Conservation (phyloP, 2,888 invertebrate species). For the Cephonodes hylas region DNA sequence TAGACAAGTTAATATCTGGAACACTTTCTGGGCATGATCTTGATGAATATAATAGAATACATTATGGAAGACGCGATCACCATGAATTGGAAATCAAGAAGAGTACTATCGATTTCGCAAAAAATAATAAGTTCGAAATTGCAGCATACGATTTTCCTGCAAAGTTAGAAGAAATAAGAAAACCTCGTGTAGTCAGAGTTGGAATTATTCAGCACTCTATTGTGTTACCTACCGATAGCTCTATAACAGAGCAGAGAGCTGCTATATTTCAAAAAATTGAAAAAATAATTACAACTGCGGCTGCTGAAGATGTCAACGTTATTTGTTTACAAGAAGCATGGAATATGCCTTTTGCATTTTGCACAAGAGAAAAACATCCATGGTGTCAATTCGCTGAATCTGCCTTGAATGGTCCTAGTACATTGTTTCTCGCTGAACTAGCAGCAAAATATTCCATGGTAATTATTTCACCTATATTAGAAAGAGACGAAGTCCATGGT, state of each 20-base stretch:
- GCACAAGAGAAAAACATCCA: constrained; percentile 96
- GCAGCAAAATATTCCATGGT: constrained; percentile 94
- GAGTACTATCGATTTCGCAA: constrained; percentile 68
- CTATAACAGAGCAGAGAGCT: constrained; percentile 88
- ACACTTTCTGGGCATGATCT: constrained; percentile 72
- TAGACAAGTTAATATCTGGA: constrained; percentile 54
- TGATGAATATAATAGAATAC: constrained; percentile 85
- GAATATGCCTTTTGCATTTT: constrained; percentile 99
- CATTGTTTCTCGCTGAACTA: constrained; percentile 87
- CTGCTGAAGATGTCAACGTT: constrained; percentile 90
- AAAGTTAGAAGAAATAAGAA: constrained; percentile 85
- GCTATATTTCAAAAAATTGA: constrained; percentile 89
- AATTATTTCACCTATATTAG: constrained; percentile 96
- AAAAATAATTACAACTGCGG: constrained; percentile 89
- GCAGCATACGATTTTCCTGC: constrained; percentile 87
- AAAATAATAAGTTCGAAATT: constrained; percentile 85
- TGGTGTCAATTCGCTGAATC: constrained; percentile 99
- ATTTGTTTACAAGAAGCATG: constrained; percentile 98
- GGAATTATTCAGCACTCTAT: constrained; percentile 95
- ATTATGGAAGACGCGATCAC: constrained; percentile 88
- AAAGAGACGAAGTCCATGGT: constrained; percentile 92
- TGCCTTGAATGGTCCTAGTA: constrained; percentile 92
- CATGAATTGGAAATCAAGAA: constrained; percentile 75
- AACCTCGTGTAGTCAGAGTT: constrained; percentile 87
- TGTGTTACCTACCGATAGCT: constrained; percentile 86